Percentiles rank a stretch among this genome's conserved stretches.
Conservation (phyloP, 2,113 vertebrate species). For the Lampris incognitus region DNA sequence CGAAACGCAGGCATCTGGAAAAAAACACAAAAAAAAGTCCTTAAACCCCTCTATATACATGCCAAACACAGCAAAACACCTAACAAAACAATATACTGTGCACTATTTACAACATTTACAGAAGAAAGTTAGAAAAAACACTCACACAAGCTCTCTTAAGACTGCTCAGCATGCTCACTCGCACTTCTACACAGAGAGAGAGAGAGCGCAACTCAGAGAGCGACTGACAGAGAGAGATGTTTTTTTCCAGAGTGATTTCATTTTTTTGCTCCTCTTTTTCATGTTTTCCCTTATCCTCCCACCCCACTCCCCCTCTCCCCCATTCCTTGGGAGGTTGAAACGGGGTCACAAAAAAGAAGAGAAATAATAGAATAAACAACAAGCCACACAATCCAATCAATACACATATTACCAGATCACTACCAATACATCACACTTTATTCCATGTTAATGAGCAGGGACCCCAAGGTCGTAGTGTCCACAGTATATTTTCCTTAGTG, state of each 20-base stretch:
- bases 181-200: too few relatives aligned
- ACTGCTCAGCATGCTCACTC: too few relatives aligned
- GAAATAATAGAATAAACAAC: not conserved
- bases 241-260: too few relatives aligned
- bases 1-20: too few relatives aligned
- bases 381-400: not conserved
- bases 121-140: too few relatives aligned
- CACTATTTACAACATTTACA: too few relatives aligned
- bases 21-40: too few relatives aligned
- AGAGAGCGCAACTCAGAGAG: slow-evolving; percentile 1
- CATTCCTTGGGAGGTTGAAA: not conserved
- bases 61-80: too few relatives aligned
- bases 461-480: not conserved
- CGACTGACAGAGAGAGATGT: slow-evolving; percentile 4
- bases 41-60: too few relatives aligned
- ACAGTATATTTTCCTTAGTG: not conserved
- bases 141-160: too few relatives aligned
- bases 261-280: not conserved
- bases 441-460: not conserved
- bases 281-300: not conserved
- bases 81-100: too few relatives aligned
- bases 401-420: not conserved
- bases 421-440: slow-evolving; percentile 4
- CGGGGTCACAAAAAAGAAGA: not conserved
- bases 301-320: not conserved